Evolutionary conservation across 1,140 invertebrate species (phyloP), one percentile per base, ranked within the genome.

Genomic region (Nomia melanderi): DNA sequence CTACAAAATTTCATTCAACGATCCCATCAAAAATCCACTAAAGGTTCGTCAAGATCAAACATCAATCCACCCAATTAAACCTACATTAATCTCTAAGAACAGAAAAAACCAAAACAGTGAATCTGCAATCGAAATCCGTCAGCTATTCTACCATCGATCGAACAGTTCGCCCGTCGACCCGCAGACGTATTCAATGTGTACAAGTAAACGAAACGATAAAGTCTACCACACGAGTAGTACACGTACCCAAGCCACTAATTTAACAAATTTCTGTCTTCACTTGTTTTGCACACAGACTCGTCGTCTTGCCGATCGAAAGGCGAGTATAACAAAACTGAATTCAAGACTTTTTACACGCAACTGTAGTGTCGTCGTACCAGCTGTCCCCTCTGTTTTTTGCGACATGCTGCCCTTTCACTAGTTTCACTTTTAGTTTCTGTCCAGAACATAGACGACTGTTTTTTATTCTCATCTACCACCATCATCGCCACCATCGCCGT

Each of bases 271-370:
- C 70, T 87, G 74, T 87, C n/a, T n/a, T n/a, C 82, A 86, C 80
- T 90, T 89, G 77, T 86, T 90, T 87, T 87, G 88, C 91, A 91
- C 88, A 91, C 90, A 92, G 91, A 88, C 86, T 91, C 82, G 82
- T 66, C 88, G 91, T 92, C 71, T 86, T 89, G 77, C 89, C 91
- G 88, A 77, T 92, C 80, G 86, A 88, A 84, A 91, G 91, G 91
- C 91, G 91, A 92, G 91, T 92, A 92, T 91, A 87, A n/a, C 60
- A 73, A 80, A 81, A 86, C 41, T 56, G 23, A 29, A 57, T 78
- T 84, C 63, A 75, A 78, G 54, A 74, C 62, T 36, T n/a, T n/a
- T 23, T 59, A 80, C 69, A 62, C 71, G 60, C 36, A 71, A 78
- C 69, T 63, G n/a, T 78, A 81, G 78, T 81, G 63, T 77, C 67